phyloP scores from a whole-genome alignment of 2,113 vertebrate species.

The Phocoena sinus region DNA sequence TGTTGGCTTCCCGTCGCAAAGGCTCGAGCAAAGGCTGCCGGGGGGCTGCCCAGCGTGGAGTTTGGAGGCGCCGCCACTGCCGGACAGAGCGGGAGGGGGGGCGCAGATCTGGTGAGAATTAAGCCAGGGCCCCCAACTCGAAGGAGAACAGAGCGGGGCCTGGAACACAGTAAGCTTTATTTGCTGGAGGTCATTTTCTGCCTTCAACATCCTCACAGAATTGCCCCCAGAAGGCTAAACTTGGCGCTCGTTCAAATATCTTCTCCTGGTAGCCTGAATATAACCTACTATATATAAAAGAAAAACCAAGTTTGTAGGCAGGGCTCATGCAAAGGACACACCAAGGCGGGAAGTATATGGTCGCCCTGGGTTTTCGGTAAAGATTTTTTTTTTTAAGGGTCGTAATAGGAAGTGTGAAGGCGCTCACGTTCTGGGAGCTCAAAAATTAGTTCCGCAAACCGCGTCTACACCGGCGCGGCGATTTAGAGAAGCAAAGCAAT shows the following conservation, averaged over 20 bases:
- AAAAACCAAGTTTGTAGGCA: background rate
- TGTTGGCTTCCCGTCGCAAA: background rate
- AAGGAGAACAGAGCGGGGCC: background rate
- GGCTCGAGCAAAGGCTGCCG: background rate
- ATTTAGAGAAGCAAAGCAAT: background rate
- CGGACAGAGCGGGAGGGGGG: background rate
- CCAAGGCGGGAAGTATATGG: background rate
- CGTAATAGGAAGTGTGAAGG: background rate
- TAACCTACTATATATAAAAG: background rate
- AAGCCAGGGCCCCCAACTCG: background rate
- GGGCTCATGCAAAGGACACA: background rate
- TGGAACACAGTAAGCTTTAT: background rate
- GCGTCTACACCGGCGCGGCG: background rate
- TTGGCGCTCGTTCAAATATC: background rate
- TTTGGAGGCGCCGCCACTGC: background rate
- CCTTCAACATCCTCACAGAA: background rate
- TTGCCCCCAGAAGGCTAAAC: background rate
- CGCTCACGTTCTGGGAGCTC: background rate
- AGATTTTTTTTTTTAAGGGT: background rate
- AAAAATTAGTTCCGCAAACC: background rate
- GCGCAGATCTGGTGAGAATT: background rate
- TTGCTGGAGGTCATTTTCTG: background rate
- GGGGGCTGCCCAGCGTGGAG: background rate
- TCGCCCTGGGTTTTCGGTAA: background rate
- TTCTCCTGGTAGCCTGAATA: background rate